These are phyloP conservation scores for Globodera ellingtonae DNA, from an alignment of 1,140 invertebrate genomes.

Conservation along the genomic window DNA sequence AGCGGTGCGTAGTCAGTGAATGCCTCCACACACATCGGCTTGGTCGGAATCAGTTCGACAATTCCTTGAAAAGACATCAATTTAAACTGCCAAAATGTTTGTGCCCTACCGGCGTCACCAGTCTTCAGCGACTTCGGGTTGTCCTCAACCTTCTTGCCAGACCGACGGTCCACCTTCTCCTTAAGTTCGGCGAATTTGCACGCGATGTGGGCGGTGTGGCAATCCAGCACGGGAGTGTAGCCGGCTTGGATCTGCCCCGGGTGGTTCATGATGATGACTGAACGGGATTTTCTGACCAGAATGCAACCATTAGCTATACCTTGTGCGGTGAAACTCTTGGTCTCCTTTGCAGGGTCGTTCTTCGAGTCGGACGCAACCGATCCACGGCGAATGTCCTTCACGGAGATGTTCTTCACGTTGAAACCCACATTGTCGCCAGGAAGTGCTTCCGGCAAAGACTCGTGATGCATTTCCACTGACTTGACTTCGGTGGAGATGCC, in stretches of 20 bases:
- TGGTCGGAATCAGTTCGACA: conserved; percentile 84
- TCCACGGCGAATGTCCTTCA: conserved; percentile 94
- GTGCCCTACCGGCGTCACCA: conserved; percentile 87
- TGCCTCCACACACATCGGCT: conserved; percentile 95
- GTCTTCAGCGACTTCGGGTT: conserved; percentile 80
- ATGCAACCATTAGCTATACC: conserved; percentile 57
- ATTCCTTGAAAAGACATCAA: conserved; percentile 21
- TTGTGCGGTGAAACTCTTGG: conserved; percentile 89
- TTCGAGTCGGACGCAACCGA: conserved; percentile 96
- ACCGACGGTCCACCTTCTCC: conserved; percentile 96
- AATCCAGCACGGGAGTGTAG: conserved; percentile 95
- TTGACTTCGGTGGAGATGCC: conserved; percentile 96
- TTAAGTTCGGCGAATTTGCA: conserved; percentile 73
- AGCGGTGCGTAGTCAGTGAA: conserved; percentile 96
- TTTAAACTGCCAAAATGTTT: neutral
- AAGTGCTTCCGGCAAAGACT: conserved; percentile 83
- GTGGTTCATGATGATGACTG: conserved; percentile 90
- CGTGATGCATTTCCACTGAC: conserved; percentile 98
- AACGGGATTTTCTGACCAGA: neutral
- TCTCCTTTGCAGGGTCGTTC: conserved; percentile 87
- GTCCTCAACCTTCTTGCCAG: conserved; percentile 73
- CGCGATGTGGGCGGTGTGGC: conserved; percentile 84
- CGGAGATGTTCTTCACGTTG: conserved; percentile 98
- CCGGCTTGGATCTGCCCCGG: conserved; percentile 94
- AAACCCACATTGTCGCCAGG: conserved; percentile 95